Evolutionary conservation across 37 sponge, comb jelly and placozoan species (phyloP), one percentile per base, ranked within the genome.

Genomic region (Eunapius fragilis): DNA sequence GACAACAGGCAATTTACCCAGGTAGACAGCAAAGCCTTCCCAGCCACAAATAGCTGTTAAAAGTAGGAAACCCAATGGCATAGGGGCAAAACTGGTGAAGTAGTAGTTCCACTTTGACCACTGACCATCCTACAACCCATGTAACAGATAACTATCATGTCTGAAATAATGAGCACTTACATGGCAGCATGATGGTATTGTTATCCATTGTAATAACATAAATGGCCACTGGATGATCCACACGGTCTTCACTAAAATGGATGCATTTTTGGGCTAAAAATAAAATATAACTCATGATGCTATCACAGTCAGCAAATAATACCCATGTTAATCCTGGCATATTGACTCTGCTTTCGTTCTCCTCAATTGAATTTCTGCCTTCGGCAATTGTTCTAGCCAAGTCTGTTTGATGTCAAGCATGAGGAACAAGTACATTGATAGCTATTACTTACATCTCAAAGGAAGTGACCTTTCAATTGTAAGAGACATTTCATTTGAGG

Each of bases 41-140:
- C 88, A 95, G 0, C 88, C 88, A 31, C 91, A 89, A n/a, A 71
- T 83, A 13, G 97, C 85, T 22, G 94, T 73, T 26, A 94, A 67
- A 3, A 94, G 10, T 28, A 96, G 68, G 67, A 92, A 73, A 28
- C 67, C 12, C 67, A 92, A 80, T 31, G 95, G 97, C 69, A 77
- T 37, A 5, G 85, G 85, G 24, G 69, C 36, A 47, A 85, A 69
- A 27, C 67, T 77, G 32, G 85, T 70, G 41, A 85, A 85, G 6
- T 19, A 68, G 45, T 41, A 77, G 31, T 85, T 77, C 27, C 76
- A 76, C 32, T 37, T 68, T 7, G 85, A 77, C 85, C 85, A 85
- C 2, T 37, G 24, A 33, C 85, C 77, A 77, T 85, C 78, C 85
- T 85, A 72, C 13, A 72, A 33, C 34, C 10, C 30, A n/a, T 23